Percentiles rank a stretch among this genome's conserved stretches.
These are phyloP conservation scores for Bombus sibiricus DNA, from an alignment of 1,140 invertebrate genomes.

Conservation along the genomic window DNA sequence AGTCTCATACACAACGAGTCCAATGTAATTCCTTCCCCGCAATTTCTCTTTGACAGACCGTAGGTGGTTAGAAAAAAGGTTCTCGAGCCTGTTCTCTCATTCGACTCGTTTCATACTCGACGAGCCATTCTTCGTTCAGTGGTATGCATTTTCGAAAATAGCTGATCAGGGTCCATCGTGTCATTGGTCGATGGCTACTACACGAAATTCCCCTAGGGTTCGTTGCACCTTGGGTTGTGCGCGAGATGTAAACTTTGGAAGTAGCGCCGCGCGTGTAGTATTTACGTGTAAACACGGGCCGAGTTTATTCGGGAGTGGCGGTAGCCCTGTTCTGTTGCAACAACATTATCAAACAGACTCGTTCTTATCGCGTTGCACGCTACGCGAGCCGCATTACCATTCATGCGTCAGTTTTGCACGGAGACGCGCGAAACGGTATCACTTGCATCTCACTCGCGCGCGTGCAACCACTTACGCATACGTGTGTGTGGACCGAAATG, in stretches of 20 bases:
- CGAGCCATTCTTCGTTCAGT: neutral
- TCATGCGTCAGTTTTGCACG: neutral
- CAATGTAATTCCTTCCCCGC: neutral
- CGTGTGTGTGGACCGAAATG: constrained; percentile 53
- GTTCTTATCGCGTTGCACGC: constrained; percentile 22
- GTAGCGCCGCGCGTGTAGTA: neutral
- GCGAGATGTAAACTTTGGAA: neutral
- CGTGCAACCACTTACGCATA: neutral
- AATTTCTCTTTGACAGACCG: neutral
- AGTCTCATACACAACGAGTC: too few species aligned
- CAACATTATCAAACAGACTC: constrained; percentile 12
- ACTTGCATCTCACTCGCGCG: neutral
- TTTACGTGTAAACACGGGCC: too few species aligned
- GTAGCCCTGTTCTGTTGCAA: neutral
- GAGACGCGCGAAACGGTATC: neutral
- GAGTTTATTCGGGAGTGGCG: neutral
- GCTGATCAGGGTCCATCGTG: neutral
- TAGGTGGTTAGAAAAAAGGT: neutral
- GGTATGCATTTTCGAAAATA: constrained; percentile 9
- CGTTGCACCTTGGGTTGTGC: constrained; percentile 28
- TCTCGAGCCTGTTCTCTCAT: neutral
- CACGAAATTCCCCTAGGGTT: constrained; percentile 17
- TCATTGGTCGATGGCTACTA: neutral
- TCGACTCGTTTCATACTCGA: neutral
- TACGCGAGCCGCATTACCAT: neutral